Conservation (phyloP, 92 coral and sea anemone species). For the Muricea muricata region DNA sequence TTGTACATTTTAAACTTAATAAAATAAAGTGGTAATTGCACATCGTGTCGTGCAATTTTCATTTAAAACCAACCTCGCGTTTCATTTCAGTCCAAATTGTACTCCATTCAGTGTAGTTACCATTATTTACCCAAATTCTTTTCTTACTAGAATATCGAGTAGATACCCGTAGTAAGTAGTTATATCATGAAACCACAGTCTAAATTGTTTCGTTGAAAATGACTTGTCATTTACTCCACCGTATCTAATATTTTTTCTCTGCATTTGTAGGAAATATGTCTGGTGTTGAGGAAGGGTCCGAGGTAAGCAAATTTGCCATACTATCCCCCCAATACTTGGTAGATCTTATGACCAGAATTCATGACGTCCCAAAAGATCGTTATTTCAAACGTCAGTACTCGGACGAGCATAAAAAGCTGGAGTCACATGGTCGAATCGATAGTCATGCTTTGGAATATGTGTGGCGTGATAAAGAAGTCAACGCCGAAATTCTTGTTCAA, state of each 20-base stretch:
- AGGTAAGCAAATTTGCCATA: conserved; percentile 44
- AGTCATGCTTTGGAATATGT: conserved; percentile 28
- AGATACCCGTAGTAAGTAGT: no score
- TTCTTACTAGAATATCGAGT: no score
- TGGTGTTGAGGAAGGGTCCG: not conserved
- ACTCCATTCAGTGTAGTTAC: no score
- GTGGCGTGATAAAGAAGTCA: conserved; percentile 40
- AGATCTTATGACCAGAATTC: conserved; percentile 59
- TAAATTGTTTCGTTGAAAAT: no score
- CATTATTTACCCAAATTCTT: no score
- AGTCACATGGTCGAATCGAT: conserved; percentile 37
- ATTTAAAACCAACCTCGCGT: no score
- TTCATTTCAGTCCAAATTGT: no score
- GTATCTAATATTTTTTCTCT: not conserved
- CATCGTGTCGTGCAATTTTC: no score
- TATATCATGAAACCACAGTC: no score
- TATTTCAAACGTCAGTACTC: conserved; percentile 46
- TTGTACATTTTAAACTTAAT: no score
- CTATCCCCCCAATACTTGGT: conserved; percentile 56
- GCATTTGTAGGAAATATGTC: conserved; percentile 12
- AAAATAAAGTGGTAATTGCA: no score
- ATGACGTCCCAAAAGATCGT: conserved; percentile 49
- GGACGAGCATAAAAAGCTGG: conserved; percentile 41
- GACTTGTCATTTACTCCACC: no score
- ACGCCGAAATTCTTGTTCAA: conserved; percentile 61